Conservation (phyloP, 2,888 invertebrate species). For the Scaptomyza parva region DNA sequence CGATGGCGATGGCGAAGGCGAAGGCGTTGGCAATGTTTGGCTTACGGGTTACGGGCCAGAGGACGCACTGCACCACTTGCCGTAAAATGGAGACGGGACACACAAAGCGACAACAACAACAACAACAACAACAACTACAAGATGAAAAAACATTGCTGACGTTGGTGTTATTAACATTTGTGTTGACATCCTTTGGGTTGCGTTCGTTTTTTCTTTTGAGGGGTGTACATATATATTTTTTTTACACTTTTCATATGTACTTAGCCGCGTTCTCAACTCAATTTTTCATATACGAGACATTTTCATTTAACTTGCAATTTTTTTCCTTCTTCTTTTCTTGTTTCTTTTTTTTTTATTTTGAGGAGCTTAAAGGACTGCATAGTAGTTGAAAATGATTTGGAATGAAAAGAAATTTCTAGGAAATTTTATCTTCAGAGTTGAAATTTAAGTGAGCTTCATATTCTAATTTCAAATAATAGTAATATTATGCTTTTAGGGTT, state of each 20-base stretch:
- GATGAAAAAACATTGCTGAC: conserved; percentile 24
- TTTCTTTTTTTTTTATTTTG: no score
- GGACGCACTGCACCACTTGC: conserved; percentile 50
- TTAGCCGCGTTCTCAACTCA: conserved; percentile 57
- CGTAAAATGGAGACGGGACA: conserved; percentile 41
- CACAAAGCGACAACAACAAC: conserved; percentile 35
- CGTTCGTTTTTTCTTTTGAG: conserved; percentile 8
- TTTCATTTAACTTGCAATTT: conserved; percentile 58
- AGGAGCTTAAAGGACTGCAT: conserved; percentile 18
- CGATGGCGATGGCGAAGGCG: conserved; percentile 7
- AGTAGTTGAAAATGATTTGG: conserved; percentile 9
- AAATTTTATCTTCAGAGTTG: no score
- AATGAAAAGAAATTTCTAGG: neutral
- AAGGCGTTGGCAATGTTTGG: conserved; percentile 10
- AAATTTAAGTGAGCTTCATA: no score
- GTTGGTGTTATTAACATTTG: conserved; percentile 75
- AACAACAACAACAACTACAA: conserved; percentile 22
- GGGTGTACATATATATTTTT: conserved; percentile 27
- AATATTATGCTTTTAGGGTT: neutral
- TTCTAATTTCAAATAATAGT: no score
- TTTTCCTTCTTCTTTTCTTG: no score
- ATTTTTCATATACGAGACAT: conserved; percentile 57
- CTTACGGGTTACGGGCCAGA: conserved; percentile 18
- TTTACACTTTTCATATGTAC: conserved; percentile 48
- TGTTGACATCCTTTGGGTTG: conserved; percentile 71